Base-by-base conservation (phyloP, 2,888 invertebrate species). In the Cynaeus angustus region DNA sequence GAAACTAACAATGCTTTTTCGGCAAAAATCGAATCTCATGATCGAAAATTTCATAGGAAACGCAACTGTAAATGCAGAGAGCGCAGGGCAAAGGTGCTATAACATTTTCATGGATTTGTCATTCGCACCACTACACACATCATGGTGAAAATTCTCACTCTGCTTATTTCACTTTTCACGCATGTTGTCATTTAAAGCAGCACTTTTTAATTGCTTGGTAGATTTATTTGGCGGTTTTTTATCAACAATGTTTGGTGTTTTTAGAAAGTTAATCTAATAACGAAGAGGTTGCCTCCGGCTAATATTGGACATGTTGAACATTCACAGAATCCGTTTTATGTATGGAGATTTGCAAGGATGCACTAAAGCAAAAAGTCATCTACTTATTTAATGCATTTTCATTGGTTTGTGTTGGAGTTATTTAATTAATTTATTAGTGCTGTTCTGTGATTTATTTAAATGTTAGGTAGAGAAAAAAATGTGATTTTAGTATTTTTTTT, bases 51-150 rank as follows among this genome's bases (percentile, higher is more conserved):
- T n/a, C 45, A 43, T 33, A 37, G 66, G 30, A 48, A 38, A 50
- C 41, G 53, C 30, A 52, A 66, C 9, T 66, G 66, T 12, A 56
- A 56, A 30, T 66, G 66, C 46, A 38, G 66, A 43, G 55, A 66
- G 37, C 55, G 66, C 12, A 43, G 66, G 66, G 66, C 55, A 37
- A 66, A 66, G 66, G 66, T 66, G 66, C 56, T 9, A 45, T 66
- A 12, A n/a, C 28, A 16, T n/a, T 50, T 50, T 50, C 14, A 46
- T 46, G 13, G 13, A 43, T 43, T 3, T 10, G 6, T 43, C n/a
- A 21, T 46, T 46, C 6, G 14, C 46, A 46, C 46, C 16, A 3
- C 16, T 50, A 8, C 4, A n/a, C n/a, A 10, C 16, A 14, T 50
- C 21, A 14, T 26, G 50, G 33, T 9, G 33, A 7, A 41, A n/a